phyloP scores from a whole-genome alignment of 2,113 vertebrate species.

The Hyperopisus bebe region DNA sequence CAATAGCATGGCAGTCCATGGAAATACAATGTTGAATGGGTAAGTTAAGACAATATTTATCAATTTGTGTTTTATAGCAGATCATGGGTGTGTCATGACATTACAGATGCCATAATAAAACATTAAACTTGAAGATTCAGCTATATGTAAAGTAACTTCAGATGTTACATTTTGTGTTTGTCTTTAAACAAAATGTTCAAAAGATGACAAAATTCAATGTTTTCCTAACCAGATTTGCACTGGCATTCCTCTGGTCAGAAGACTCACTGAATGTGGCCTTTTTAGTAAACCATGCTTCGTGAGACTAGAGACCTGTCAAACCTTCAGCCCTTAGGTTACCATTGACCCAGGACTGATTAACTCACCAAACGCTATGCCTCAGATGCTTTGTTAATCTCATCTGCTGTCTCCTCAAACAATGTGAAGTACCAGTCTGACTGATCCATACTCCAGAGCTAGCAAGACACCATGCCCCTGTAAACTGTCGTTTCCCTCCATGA shows the following conservation, averaged over 20 bases:
- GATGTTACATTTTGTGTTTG: background rate
- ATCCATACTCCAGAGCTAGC: background rate
- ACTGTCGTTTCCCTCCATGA: background rate
- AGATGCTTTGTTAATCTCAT: background rate
- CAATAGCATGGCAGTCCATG: constrained; percentile 10
- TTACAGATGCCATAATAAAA: background rate
- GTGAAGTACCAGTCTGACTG: background rate
- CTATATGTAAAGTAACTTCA: background rate
- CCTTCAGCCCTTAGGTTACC: background rate
- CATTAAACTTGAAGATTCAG: background rate
- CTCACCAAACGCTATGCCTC: background rate
- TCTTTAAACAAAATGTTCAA: background rate
- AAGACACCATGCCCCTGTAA: background rate
- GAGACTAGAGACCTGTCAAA: background rate
- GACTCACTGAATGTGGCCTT: background rate
- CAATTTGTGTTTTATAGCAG: background rate
- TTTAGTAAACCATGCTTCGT: background rate
- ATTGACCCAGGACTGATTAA: background rate
- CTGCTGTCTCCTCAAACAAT: background rate
- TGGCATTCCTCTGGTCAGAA: background rate
- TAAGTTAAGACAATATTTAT: constrained; percentile 4
- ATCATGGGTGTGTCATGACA: background rate
- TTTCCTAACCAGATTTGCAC: background rate
- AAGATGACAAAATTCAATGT: background rate
- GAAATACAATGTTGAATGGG: constrained; percentile 1